Percentiles rank a stretch among this genome's conserved stretches.
Conservation (phyloP, 2,113 vertebrate genomes). For the Xyrauchen texanus region DNA sequence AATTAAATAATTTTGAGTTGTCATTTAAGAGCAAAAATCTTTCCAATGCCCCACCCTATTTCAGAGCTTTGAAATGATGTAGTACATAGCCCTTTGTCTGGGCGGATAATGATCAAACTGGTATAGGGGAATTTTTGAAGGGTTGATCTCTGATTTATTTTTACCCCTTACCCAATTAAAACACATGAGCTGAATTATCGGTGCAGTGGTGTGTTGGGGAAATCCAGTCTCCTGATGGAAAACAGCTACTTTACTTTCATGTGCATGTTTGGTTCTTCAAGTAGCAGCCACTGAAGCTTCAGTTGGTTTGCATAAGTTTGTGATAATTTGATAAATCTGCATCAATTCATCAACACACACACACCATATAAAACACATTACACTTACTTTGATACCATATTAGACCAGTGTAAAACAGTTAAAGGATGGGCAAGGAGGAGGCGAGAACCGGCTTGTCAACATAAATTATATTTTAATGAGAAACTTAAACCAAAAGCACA, state of each 20-base stretch:
- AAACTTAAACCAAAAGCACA: too few species aligned
- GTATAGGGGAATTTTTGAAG: constrained; percentile 9
- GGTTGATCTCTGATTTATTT: constrained; percentile 14
- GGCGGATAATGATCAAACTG: constrained; percentile 30
- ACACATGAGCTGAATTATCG: not conserved
- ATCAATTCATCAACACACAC: too few species aligned
- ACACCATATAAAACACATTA: too few species aligned
- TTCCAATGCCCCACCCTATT: constrained; percentile 12
- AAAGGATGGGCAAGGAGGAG: too few species aligned
- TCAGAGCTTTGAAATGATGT: constrained; percentile 29
- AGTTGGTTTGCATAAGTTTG: not conserved
- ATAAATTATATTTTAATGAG: too few species aligned
- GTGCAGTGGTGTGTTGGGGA: not conserved
- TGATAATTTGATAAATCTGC: not conserved
- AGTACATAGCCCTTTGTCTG: constrained; percentile 32
- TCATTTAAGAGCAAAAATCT: constrained; percentile 32
- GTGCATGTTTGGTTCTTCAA: not conserved
- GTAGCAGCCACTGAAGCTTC: not conserved
- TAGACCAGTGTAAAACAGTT: too few species aligned
- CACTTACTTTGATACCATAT: too few species aligned
- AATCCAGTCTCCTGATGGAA: not conserved
- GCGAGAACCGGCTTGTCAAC: too few species aligned
- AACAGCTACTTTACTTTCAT: not conserved
- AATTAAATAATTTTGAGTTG: constrained; percentile 33
- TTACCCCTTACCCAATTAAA: constrained; percentile 22